Evolutionary conservation across 2,888 invertebrate species (phyloP).

Genomic region (Chloroclystis v-ata): DNA sequence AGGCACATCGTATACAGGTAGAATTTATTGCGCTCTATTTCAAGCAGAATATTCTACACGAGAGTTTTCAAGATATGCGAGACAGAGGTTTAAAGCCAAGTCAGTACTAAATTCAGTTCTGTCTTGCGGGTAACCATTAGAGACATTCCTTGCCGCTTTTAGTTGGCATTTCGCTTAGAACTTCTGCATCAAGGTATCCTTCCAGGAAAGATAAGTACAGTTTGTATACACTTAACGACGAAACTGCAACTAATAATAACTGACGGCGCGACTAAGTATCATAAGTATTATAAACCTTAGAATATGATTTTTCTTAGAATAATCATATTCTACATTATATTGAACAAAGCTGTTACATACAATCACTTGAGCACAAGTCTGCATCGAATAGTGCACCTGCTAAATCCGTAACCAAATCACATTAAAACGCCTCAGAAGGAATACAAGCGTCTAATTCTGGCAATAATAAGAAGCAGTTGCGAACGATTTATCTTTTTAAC

Average conservation of each 20-base stretch:
- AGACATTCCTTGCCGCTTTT: constrained; percentile 2
- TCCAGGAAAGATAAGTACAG: constrained; percentile 40
- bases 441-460: constrained; percentile 32
- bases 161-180: constrained; percentile 9
- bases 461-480: constrained; percentile 33
- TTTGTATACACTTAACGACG: no score
- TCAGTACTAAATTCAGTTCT: neutral
- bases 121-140: neutral
- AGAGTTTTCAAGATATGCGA: neutral
- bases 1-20: no score
- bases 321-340: no score
- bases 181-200: constrained; percentile 23
- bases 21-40: no score
- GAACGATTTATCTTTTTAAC: constrained; percentile 35
- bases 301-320: no score
- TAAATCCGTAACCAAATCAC: constrained; percentile 17
- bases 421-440: constrained; percentile 33
- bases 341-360: neutral
- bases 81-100: neutral
- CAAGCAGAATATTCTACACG: no score
- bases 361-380: neutral
- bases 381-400: no score
- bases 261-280: no score
- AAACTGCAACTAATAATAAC: constrained; percentile 61
- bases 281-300: no score